phyloP scores from a whole-genome alignment of 2,113 vertebrate species.

The Potamarius usumacintae region DNA sequence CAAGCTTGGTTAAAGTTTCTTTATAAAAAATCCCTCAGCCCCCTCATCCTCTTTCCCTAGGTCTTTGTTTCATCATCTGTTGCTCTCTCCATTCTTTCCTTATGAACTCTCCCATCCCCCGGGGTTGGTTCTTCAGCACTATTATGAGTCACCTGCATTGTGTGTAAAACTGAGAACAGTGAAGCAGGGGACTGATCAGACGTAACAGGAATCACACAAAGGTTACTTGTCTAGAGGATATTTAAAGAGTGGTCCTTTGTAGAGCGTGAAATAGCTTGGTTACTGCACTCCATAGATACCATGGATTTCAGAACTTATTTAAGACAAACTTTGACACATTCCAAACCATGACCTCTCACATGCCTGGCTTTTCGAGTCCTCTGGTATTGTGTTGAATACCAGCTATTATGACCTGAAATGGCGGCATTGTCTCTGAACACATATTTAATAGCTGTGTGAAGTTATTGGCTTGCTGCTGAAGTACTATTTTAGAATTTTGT shows the following conservation, averaged over 20 bases:
- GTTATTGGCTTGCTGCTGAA: background rate
- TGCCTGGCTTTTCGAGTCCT: background rate
- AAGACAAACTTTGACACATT: slow-evolving; percentile 31
- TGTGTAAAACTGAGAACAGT: slow-evolving; percentile 61
- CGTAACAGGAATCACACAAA: slow-evolving; percentile 58
- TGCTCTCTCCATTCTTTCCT: slow-evolving; percentile 53
- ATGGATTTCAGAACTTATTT: slow-evolving; percentile 39
- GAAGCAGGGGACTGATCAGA: slow-evolving; percentile 66
- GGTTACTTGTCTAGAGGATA: slow-evolving; percentile 62
- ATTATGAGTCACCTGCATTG: slow-evolving; percentile 76
- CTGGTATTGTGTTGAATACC: background rate
- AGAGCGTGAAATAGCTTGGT: slow-evolving; percentile 28
- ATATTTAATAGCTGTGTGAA: background rate
- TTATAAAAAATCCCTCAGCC: slow-evolving; percentile 45
- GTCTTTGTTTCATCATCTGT: slow-evolving; percentile 78
- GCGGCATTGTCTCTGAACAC: background rate
- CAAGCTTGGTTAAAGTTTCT: slow-evolving; percentile 64
- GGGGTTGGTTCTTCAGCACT: slow-evolving; percentile 59
- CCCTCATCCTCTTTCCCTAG: slow-evolving; percentile 41
- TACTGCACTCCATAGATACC: slow-evolving; percentile 16
- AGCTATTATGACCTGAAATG: slow-evolving; percentile 20
- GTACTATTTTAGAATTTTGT: slow-evolving; percentile 42
- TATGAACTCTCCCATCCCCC: slow-evolving; percentile 50
- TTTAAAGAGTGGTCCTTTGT: slow-evolving; percentile 40
- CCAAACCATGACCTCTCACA: background rate